Percentiles rank a stretch among this genome's conserved stretches.
These are phyloP conservation scores for Thelaira solivaga DNA, from an alignment of 2,888 invertebrate species.

Conservation along the genomic window DNA sequence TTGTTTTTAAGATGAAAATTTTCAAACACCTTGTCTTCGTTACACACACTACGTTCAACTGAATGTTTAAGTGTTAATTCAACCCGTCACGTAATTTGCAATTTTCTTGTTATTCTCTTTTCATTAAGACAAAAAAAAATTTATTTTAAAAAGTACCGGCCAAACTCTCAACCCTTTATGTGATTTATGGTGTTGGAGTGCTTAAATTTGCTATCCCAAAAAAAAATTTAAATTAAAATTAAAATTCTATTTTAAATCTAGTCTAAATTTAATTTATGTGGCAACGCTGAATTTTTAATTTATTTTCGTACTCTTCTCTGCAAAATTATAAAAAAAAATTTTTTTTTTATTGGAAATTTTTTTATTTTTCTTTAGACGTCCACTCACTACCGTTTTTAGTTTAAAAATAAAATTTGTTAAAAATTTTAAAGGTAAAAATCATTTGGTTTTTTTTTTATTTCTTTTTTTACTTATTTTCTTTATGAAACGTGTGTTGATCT, in stretches of 20 bases:
- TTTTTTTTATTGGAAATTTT: conserved; percentile 1
- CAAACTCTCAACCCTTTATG: not conserved
- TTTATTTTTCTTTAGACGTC: conserved; percentile 65
- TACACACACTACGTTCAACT: conserved; percentile 42
- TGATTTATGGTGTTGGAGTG: conserved; percentile 14
- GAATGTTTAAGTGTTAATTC: conserved; percentile 22
- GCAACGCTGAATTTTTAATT: conserved; percentile 19
- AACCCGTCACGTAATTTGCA: conserved; percentile 46
- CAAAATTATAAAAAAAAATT: not conserved
- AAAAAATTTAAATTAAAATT: not conserved
- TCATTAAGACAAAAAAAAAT: conserved; percentile 9
- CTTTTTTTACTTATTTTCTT: not conserved
- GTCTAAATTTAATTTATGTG: not conserved
- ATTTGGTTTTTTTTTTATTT: conserved; percentile 30
- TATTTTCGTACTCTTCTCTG: not conserved
- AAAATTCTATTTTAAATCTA: not conserved
- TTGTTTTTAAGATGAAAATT: conserved; percentile 1
- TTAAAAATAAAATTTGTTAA: conserved; percentile 70
- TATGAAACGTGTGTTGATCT: not conserved
- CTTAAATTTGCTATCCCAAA: not conserved
- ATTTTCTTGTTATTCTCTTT: not conserved
- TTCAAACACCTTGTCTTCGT: conserved; percentile 55
- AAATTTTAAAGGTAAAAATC: conserved; percentile 47
- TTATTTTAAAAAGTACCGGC: not conserved
- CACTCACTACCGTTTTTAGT: conserved; percentile 71